A percentile compares a stretch with the other conserved stretches of the same genome.
Conservation (phyloP, 1,140 invertebrate genomes). For the Drosophila arizonae region DNA sequence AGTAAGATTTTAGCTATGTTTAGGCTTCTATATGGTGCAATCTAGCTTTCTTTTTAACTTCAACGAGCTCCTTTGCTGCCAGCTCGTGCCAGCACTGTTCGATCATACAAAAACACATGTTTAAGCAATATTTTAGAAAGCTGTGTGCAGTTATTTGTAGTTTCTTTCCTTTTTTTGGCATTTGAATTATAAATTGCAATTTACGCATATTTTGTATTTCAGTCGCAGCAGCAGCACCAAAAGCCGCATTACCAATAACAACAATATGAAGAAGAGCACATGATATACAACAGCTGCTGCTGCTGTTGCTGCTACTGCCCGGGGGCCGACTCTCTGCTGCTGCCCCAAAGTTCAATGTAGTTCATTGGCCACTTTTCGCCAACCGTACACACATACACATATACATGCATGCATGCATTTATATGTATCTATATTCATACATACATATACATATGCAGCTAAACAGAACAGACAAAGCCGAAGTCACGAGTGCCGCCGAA, state of each 20-base stretch:
- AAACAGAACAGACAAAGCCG: conserved; percentile 71
- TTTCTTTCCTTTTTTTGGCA: background rate
- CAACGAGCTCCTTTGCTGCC: no score
- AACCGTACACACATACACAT: conserved; percentile 35
- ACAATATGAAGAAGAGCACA: conserved; percentile 54
- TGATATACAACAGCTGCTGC: conserved; percentile 64
- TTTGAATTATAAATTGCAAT: conserved; percentile 26
- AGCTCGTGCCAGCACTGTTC: no score
- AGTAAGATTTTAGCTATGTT: no score
- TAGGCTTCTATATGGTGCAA: no score
- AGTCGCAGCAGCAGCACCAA: conserved; percentile 30
- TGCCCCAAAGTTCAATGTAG: conserved; percentile 74
- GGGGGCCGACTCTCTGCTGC: conserved; percentile 33
- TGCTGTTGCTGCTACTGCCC: conserved; percentile 51
- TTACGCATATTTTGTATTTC: conserved; percentile 31
- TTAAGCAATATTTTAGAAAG: conserved; percentile 4
- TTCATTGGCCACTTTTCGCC: conserved; percentile 77
- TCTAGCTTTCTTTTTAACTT: no score
- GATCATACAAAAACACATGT: background rate
- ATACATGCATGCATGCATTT: conserved; percentile 22
- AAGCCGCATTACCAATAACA: conserved; percentile 21
- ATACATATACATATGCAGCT: conserved; percentile 35
- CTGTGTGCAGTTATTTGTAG: background rate
- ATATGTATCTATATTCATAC: conserved; percentile 13
- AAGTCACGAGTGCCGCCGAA: conserved; percentile 68